A percentile compares a stretch with the other conserved stretches of the same genome.
These are phyloP conservation scores for Scolopax mira DNA, from an alignment of 2,113 vertebrate species.

Conservation along the genomic window DNA sequence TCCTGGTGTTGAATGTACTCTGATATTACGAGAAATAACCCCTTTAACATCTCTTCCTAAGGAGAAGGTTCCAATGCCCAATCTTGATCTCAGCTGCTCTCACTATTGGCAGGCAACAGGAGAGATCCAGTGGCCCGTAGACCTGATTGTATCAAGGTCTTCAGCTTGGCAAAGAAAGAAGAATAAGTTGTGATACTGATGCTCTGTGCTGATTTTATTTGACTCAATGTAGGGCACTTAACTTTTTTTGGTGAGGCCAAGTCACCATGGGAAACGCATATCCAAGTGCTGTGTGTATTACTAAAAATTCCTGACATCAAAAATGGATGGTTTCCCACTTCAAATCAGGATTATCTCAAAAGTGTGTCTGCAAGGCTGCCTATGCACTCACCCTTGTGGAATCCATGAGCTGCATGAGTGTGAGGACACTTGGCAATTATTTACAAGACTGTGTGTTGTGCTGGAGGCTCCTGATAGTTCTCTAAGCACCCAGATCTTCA, in stretches of 20 bases:
- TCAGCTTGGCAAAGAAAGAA: not conserved
- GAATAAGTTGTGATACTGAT: not conserved
- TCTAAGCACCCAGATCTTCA: not conserved
- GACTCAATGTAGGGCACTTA: not conserved
- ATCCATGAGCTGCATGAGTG: not conserved
- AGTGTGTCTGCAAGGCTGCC: slow-evolving; percentile 11
- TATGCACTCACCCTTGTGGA: slow-evolving; percentile 13
- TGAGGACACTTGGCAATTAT: slow-evolving; percentile 16
- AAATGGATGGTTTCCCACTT: slow-evolving; percentile 19
- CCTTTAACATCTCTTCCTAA: not conserved
- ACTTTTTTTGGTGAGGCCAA: slow-evolving; percentile 2
- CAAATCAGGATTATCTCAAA: slow-evolving; percentile 41
- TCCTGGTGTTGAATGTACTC: not conserved
- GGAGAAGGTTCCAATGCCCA: not conserved
- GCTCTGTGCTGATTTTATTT: not conserved
- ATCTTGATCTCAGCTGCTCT: not conserved
- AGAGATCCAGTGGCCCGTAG: not conserved
- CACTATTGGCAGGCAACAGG: not conserved
- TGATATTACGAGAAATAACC: not conserved
- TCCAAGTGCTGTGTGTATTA: not conserved
- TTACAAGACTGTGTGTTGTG: not conserved
- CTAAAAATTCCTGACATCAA: slow-evolving; percentile 35
- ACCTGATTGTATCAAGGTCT: not conserved
- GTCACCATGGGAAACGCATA: slow-evolving; percentile 5
- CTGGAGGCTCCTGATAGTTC: not conserved